Conservation (phyloP, 2,797 vertebrate species). For the Amblyopsis hoosieri region DNA sequence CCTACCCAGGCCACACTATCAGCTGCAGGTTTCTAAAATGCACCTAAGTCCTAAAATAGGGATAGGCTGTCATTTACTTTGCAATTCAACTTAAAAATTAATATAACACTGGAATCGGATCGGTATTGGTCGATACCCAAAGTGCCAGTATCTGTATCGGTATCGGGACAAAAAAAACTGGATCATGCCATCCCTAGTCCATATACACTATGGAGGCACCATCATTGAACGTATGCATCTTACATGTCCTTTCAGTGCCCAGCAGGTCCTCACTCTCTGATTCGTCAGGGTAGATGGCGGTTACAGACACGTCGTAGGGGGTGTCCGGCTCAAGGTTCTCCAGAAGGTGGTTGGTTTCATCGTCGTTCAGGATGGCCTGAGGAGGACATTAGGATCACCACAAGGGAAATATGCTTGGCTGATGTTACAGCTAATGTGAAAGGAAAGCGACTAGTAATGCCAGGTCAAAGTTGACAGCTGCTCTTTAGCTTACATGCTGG, state of each 20-base stretch:
- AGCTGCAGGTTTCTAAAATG: too few relatives aligned
- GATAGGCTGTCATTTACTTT: too few relatives aligned
- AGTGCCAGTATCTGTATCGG: too few relatives aligned
- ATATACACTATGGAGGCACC: not conserved
- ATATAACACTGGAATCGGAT: too few relatives aligned
- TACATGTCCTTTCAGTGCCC: conserved; percentile 91
- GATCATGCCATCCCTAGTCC: not conserved
- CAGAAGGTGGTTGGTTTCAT: conserved; percentile 84
- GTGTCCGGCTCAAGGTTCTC: conserved; percentile 89
- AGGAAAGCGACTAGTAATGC: not conserved
- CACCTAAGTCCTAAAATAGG: too few relatives aligned
- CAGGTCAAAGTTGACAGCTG: conserved; percentile 14
- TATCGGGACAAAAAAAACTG: too few relatives aligned
- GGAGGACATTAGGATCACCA: conserved; percentile 35
- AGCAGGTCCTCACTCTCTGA: conserved; percentile 94
- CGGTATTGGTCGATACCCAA: too few relatives aligned
- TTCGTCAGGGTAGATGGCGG: conserved; percentile 97
- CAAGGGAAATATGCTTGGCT: conserved; percentile 10
- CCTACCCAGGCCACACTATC: too few relatives aligned
- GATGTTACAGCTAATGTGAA: conserved; percentile 11
- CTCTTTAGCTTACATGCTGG: conserved; percentile 70
- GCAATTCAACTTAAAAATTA: too few relatives aligned
- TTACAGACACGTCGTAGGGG: conserved; percentile 89
- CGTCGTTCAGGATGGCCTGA: conserved; percentile 90
- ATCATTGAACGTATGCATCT: conserved; percentile 53